Evolutionary conservation across 2,113 vertebrate species (phyloP), one percentile per base, ranked within the genome.

Genomic region (Mugil cephalus): DNA sequence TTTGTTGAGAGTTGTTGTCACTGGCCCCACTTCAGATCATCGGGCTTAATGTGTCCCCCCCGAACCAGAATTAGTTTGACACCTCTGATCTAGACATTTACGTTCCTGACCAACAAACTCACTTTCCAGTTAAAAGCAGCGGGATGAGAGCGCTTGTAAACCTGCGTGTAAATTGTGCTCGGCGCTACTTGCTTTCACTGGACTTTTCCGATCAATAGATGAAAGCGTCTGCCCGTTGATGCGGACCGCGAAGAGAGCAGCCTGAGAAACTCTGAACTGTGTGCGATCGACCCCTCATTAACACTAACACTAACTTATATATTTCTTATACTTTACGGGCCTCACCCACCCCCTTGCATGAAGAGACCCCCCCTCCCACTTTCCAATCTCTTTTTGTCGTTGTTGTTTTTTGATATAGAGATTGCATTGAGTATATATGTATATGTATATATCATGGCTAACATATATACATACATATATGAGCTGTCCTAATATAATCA

Each of bases 381-480:
- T 62, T 66, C 39, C 48, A 30, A 72, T 45, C 36, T 21, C 48
- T 79, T 36, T 24, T 56, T 52, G 36, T n/a, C 39, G 13, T 36
- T 46, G 24, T 46, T 61, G 35, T 42, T 75, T 82, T 81, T 54
- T 12, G 62, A 69, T 81, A 77, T 59, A 85, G 58, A 80, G 79
- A 89, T 80, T 70, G 83, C 80, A 90, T 90, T 86, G 67, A 87
- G 82, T 61, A 92, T 94, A 90, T 91, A 93, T 93, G 89, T 89
- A 58, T 83, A 89, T 93, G 90, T 90, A 92, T 93, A 93, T 93
- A 90, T 89, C 48, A 50, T 53, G 78, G 82, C 81, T 88, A 87
- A 83, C 74, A 88, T 91, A 90, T 92, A 93, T 92, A 80, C 89
- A 92, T 93, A 87, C 88, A 91, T 92, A 92, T 90, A 93, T 92